A percentile compares a stretch with the other conserved stretches of the same genome.
These are phyloP conservation scores for Ceratina calcarata DNA, from an alignment of 1,140 invertebrate genomes.

Conservation along the genomic window DNA sequence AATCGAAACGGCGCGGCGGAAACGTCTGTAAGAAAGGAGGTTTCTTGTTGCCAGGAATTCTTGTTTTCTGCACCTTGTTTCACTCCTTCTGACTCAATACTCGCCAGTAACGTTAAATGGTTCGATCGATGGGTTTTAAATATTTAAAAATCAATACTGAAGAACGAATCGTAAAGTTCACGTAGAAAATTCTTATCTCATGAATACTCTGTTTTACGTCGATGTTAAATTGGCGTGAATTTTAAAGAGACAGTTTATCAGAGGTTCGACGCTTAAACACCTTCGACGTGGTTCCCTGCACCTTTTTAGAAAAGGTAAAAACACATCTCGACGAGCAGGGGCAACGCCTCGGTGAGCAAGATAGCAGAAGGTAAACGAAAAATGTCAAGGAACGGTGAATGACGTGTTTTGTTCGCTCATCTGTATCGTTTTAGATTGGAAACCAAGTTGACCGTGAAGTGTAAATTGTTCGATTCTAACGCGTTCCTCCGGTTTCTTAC, in stretches of 20 bases:
- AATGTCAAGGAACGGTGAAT: background rate
- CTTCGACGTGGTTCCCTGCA: background rate
- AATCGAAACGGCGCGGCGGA: background rate
- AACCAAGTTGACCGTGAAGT: conserved; percentile 1
- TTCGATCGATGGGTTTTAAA: background rate
- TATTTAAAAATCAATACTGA: background rate
- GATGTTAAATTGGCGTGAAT: background rate
- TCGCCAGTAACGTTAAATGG: background rate
- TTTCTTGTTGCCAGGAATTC: background rate
- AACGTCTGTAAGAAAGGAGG: background rate
- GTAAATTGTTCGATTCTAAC: conserved; percentile 1
- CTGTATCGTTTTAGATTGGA: background rate
- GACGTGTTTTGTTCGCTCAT: conserved; percentile 7
- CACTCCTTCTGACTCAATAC: too few relatives aligned
- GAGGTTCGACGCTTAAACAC: background rate
- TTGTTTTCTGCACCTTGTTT: background rate
- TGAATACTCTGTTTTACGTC: too few relatives aligned
- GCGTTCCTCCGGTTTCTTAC: too few relatives aligned
- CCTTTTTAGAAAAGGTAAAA: background rate
- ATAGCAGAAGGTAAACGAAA: conserved; percentile 3
- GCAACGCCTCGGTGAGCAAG: background rate
- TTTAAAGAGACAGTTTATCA: background rate
- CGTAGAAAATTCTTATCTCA: too few relatives aligned
- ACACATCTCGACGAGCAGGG: background rate
- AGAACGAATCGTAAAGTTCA: background rate